These are phyloP conservation scores for Syrmaticus mikado DNA, from an alignment of 2,113 vertebrate species.

Conservation along the genomic window DNA sequence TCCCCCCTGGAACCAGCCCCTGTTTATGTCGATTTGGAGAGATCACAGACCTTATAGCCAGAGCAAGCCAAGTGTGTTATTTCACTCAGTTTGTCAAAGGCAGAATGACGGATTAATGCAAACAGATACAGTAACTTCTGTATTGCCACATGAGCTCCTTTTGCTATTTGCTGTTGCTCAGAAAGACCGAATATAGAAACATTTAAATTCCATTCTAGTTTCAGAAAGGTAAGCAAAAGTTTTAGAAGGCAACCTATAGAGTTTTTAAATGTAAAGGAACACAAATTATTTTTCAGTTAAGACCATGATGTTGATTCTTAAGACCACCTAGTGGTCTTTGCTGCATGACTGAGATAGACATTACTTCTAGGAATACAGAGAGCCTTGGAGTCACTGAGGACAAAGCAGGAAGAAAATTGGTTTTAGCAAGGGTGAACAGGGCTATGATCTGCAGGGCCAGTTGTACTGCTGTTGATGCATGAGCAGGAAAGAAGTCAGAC, in stretches of 20 bases:
- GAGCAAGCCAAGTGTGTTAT: neutral
- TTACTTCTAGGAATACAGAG: neutral
- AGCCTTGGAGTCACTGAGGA: neutral
- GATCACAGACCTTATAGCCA: neutral
- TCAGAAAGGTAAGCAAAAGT: neutral
- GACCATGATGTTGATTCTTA: neutral
- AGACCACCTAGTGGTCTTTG: neutral
- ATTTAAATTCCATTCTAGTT: neutral
- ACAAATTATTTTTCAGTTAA: neutral
- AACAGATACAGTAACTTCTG: neutral
- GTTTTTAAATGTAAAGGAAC: neutral
- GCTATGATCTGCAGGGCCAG: neutral
- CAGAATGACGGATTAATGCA: constrained; percentile 4
- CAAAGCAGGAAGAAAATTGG: neutral
- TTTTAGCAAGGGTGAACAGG: neutral
- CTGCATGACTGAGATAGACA: neutral
- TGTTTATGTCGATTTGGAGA: neutral
- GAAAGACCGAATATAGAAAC: neutral
- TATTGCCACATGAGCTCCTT: fast-evolving
- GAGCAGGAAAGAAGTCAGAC: neutral
- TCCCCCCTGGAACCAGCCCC: neutral
- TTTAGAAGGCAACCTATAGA: neutral
- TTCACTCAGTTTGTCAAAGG: neutral
- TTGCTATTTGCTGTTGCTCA: neutral
- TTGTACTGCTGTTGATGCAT: neutral